phyloP scores from a whole-genome alignment of 92 coral and sea anemone genomes.

The Porites rus region DNA sequence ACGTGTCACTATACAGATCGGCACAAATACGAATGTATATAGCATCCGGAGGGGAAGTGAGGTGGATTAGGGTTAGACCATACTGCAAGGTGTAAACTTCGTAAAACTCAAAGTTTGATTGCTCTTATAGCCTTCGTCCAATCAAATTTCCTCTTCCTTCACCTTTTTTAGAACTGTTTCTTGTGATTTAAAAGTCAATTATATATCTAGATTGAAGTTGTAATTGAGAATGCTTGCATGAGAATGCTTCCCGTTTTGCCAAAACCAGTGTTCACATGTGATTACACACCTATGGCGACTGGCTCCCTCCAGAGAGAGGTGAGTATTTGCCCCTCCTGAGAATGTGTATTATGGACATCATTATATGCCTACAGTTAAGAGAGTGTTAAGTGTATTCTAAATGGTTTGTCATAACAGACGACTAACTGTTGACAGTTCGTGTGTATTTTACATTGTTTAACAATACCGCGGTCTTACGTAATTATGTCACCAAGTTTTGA shows the following conservation, averaged over 20 bases:
- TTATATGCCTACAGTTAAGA: constrained; percentile 1
- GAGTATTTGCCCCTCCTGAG: background rate
- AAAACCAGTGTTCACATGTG: too few species aligned
- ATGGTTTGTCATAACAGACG: background rate
- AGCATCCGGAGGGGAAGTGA: background rate
- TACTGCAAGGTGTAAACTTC: too few species aligned
- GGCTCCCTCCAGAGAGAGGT: background rate
- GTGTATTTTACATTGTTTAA: background rate
- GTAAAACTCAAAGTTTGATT: too few species aligned
- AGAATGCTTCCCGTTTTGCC: too few species aligned
- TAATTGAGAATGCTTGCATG: too few species aligned
- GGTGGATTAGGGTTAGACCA: too few species aligned
- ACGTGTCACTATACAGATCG: background rate
- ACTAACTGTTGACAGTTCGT: background rate
- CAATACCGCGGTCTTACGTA: background rate
- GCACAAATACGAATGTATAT: background rate
- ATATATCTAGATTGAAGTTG: too few species aligned
- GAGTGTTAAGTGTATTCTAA: constrained; percentile 6
- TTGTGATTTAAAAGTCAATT: too few species aligned
- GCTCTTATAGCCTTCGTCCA: too few species aligned
- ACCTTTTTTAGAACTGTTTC: too few species aligned
- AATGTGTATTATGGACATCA: background rate
- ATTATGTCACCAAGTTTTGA: background rate
- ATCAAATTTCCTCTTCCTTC: too few species aligned
- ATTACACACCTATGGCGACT: too few species aligned